Percentiles rank a stretch among this genome's conserved stretches.
Evolutionary conservation across 2,797 vertebrate species (phyloP).

Genomic region (Ataeniobius toweri): DNA sequence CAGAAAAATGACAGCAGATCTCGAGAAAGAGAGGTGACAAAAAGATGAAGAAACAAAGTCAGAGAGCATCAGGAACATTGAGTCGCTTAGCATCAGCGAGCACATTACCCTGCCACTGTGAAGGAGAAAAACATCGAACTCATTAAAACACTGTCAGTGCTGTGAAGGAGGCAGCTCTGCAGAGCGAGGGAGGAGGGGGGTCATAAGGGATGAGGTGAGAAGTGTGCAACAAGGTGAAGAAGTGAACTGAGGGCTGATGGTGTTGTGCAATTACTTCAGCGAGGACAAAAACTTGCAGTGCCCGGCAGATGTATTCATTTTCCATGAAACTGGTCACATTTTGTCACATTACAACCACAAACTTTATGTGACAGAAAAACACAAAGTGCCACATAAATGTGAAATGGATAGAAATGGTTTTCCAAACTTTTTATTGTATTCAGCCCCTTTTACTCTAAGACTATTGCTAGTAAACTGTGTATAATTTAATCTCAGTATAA

Average conservation of each 20-base stretch:
- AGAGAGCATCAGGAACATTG: constrained; percentile 53
- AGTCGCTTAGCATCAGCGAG: constrained; percentile 65
- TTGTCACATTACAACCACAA: background rate
- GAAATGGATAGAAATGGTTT: too few species aligned
- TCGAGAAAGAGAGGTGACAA: constrained; percentile 27
- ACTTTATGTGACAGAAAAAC: background rate
- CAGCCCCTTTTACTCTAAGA: background rate
- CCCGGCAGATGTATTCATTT: background rate
- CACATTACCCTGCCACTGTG: constrained; percentile 69
- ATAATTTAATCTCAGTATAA: background rate
- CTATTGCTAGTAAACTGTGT: background rate
- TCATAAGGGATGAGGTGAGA: constrained; percentile 17
- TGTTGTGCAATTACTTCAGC: constrained; percentile 19
- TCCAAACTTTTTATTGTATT: background rate
- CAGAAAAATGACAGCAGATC: constrained; percentile 9
- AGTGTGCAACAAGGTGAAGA: constrained; percentile 49
- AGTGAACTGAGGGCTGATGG: constrained; percentile 31
- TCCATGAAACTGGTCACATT: background rate
- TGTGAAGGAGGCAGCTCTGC: constrained; percentile 36
- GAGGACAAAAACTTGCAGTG: constrained; percentile 17
- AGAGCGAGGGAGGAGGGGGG: constrained; percentile 4
- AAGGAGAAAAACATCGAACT: constrained; percentile 70
- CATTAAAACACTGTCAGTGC: constrained; percentile 66
- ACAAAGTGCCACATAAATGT: too few species aligned
- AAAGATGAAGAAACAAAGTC: constrained; percentile 39